A percentile compares a stretch with the other conserved stretches of the same genome.
phyloP scores from a whole-genome alignment of 2,113 vertebrate genomes.

The Papio anubis region DNA sequence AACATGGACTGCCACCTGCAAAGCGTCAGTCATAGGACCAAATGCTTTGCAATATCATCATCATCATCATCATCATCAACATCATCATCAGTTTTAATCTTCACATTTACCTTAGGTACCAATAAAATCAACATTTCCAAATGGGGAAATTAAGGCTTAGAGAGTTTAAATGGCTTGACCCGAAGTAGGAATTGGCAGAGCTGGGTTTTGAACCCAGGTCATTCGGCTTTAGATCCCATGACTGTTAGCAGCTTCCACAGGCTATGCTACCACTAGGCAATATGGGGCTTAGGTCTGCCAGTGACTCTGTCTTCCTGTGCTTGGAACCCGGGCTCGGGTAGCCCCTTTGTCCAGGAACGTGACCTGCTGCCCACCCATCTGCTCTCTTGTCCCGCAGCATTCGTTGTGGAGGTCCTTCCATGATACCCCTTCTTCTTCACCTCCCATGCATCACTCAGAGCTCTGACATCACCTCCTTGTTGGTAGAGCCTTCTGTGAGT shows the following conservation, averaged over 20 bases:
- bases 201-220: background rate
- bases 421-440: background rate
- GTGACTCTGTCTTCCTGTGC: background rate
- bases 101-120: background rate
- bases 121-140: background rate
- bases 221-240: background rate
- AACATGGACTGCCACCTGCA: background rate
- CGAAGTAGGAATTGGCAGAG: background rate
- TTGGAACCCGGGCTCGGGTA: background rate
- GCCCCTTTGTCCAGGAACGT: background rate
- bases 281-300: fast-evolving
- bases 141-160: background rate
- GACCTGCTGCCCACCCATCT: background rate
- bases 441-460: background rate
- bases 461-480: background rate
- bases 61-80: background rate
- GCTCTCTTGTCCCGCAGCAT: background rate
- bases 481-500: background rate
- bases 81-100: background rate
- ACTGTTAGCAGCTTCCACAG: background rate
- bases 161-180: background rate
- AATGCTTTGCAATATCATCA: background rate
- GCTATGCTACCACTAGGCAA: background rate
- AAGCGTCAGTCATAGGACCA: background rate
- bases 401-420: too few species aligned